Evolutionary conservation across 2,888 invertebrate species (phyloP).

Genomic region (Boloria selene): DNA sequence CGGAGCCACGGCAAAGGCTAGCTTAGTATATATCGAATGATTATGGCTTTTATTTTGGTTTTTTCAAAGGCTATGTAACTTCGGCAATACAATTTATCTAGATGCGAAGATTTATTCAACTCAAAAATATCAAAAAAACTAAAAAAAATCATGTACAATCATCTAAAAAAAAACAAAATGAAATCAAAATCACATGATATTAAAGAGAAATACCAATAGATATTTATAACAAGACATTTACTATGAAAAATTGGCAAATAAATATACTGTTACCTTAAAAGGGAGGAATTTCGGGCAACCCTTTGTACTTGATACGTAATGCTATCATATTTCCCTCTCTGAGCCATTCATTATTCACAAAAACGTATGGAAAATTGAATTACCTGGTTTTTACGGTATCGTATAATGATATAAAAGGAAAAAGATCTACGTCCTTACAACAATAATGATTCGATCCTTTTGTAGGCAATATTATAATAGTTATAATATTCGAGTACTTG

Average conservation of each 20-base stretch:
- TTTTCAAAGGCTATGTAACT: too few species aligned
- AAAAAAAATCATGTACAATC: too few species aligned
- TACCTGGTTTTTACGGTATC: constrained; percentile 21
- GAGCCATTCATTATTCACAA: constrained; percentile 29
- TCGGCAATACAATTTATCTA: too few species aligned
- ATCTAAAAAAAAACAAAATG: too few species aligned
- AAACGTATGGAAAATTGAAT: constrained; percentile 33
- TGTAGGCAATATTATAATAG: neutral
- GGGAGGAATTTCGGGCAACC: constrained; percentile 17
- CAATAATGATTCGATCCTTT: neutral
- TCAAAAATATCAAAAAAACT: too few species aligned
- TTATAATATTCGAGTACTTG: neutral
- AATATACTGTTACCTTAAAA: constrained; percentile 31
- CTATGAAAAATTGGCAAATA: constrained; percentile 26
- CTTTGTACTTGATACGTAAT: constrained; percentile 30
- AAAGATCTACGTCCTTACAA: neutral
- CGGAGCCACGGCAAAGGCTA: too few species aligned
- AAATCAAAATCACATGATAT: neutral
- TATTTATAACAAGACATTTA: constrained; percentile 2
- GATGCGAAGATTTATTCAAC: too few species aligned
- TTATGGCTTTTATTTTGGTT: too few species aligned
- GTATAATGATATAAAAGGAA: constrained; percentile 17
- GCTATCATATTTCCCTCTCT: constrained; percentile 31
- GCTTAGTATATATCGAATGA: too few species aligned
- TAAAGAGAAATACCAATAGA: constrained; percentile 1